phyloP scores from a whole-genome alignment of 2,888 invertebrate species.

The Pristionchus entomophagus region DNA sequence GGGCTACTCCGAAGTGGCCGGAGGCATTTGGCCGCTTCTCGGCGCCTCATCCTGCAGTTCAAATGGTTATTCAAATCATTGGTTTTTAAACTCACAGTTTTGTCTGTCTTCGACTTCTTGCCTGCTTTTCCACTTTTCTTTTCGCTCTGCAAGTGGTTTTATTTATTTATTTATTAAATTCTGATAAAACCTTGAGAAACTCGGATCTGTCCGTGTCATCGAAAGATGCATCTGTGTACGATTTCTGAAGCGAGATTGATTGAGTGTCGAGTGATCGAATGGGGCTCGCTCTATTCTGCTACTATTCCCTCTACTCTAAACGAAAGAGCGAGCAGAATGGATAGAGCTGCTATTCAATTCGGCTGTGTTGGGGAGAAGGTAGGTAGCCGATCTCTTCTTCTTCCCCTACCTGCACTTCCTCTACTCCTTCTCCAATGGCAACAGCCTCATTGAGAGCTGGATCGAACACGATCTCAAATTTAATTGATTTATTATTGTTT shows the following conservation, averaged over 20 bases:
- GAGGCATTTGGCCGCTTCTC: neutral
- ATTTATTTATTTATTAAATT: neutral
- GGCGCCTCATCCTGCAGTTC: neutral
- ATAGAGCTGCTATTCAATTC: too few relatives aligned
- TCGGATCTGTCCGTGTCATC: neutral
- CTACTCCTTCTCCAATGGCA: constrained; percentile 13
- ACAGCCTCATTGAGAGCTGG: neutral
- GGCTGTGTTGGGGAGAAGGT: too few relatives aligned
- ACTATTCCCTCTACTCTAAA: too few relatives aligned
- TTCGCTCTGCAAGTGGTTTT: neutral
- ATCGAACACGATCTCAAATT: neutral
- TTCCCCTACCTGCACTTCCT: neutral
- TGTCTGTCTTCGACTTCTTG: neutral
- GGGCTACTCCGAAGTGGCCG: neutral
- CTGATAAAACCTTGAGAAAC: constrained; percentile 13
- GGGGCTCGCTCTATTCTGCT: too few relatives aligned
- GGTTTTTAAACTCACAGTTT: neutral
- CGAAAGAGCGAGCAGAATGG: too few relatives aligned
- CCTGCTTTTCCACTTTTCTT: too few relatives aligned
- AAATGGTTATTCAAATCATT: neutral
- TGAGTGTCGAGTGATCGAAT: neutral
- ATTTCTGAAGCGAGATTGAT: neutral
- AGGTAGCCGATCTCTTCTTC: neutral
- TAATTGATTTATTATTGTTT: neutral
- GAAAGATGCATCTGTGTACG: neutral